Conservation (phyloP, 2,888 invertebrate genomes). For the Stegana nigrithorax region DNA sequence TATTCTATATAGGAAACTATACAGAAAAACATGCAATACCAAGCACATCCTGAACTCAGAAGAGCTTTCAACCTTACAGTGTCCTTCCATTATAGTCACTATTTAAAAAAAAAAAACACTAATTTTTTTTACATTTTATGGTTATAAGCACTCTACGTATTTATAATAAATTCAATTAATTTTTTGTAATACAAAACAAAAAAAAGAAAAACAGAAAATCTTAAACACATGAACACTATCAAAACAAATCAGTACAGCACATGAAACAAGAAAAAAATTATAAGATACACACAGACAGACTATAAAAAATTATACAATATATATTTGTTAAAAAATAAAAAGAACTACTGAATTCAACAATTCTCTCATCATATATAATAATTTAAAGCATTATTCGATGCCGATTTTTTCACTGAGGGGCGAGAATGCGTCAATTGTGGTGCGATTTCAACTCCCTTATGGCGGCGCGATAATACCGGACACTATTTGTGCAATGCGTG, state of each 20-base stretch:
- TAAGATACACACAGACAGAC: constrained; percentile 26
- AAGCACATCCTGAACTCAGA: too few species aligned
- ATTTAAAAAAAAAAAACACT: constrained; percentile 4
- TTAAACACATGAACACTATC: constrained; percentile 21
- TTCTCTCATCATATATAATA: constrained; percentile 22
- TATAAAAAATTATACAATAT: constrained; percentile 18
- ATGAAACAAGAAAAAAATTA: constrained; percentile 26
- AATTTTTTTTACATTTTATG: constrained; percentile 28
- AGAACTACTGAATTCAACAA: constrained; percentile 3
- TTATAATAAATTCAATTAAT: constrained; percentile 69
- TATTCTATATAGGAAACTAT: too few species aligned
- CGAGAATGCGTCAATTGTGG: constrained; percentile 99
- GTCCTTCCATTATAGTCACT: too few species aligned
- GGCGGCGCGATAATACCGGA: constrained; percentile 98
- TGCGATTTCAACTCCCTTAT: constrained; percentile 95
- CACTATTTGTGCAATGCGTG: constrained; percentile 99
- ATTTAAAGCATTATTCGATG: constrained; percentile 69
- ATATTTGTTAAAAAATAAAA: constrained; percentile 26
- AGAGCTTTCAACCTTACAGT: too few species aligned
- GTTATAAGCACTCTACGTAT: background rate
- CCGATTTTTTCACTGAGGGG: constrained; percentile 78
- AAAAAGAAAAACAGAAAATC: constrained; percentile 28
- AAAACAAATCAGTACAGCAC: constrained; percentile 30
- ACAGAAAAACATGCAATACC: too few species aligned
- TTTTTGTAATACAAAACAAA: constrained; percentile 44